phyloP scores from a whole-genome alignment of 2,888 invertebrate genomes.

The Scaeva pyrastri region DNA sequence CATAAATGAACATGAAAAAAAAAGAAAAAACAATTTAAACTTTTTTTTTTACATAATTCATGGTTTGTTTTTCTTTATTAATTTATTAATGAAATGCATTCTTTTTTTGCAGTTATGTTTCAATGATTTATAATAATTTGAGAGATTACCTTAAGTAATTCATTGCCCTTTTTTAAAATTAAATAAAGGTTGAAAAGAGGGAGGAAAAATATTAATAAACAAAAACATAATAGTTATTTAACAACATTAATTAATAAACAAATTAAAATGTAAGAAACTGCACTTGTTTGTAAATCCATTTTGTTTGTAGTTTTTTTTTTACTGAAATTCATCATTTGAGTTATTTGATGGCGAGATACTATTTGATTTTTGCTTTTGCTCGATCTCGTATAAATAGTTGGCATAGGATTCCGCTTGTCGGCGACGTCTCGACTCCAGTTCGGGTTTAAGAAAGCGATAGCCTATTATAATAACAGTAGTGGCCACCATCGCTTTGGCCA shows the following conservation, averaged over 20 bases:
- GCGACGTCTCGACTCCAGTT: conserved; percentile 78
- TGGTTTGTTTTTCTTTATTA: conserved; percentile 56
- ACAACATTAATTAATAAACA: conserved; percentile 50
- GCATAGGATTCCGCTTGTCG: conserved; percentile 81
- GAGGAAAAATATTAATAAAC: conserved; percentile 16
- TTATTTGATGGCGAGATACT: conserved; percentile 21
- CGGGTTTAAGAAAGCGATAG: conserved; percentile 80
- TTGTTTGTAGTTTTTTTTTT: conserved; percentile 29
- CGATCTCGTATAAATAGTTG: conserved; percentile 81
- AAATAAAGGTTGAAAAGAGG: conserved; percentile 13
- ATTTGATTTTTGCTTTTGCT: conserved; percentile 67
- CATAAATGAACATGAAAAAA: conserved; percentile 32
- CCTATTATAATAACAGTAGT: conserved; percentile 77
- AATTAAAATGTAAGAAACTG: conserved; percentile 13
- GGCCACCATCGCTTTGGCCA: conserved; percentile 80
- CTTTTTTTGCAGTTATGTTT: neutral
- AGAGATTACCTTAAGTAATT: conserved; percentile 26
- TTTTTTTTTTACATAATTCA: conserved; percentile 67
- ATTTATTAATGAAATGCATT: conserved; percentile 61
- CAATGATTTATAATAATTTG: conserved; percentile 13
- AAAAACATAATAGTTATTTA: conserved; percentile 47
- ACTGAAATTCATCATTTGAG: conserved; percentile 60
- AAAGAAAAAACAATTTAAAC: conserved; percentile 5
- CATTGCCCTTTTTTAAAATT: neutral
- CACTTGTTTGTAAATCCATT: conserved; percentile 47